phyloP scores from a whole-genome alignment of 2,797 vertebrate genomes.

The Enteromius thamalakanensis region DNA sequence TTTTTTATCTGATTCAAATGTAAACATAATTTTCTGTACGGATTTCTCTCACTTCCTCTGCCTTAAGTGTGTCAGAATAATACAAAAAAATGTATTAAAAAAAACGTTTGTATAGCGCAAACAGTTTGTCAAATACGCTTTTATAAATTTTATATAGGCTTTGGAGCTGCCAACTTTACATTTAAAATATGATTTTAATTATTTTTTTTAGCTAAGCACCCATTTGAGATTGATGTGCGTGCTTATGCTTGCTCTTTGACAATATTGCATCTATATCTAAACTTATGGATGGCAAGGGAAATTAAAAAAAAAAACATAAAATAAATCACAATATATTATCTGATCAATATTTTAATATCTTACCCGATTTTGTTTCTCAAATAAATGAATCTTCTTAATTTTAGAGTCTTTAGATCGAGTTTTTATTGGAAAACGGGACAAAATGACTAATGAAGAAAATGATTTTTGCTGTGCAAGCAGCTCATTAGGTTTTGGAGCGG shows the following conservation, averaged over 20 bases:
- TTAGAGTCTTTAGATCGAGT: not conserved
- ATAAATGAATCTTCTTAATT: not conserved
- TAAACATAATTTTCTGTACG: not conserved
- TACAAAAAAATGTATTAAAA: not conserved
- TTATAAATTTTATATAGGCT: too few relatives aligned
- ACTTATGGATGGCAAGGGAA: not conserved
- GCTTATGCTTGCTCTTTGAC: too few relatives aligned
- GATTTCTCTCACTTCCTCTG: too few relatives aligned
- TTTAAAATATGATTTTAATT: too few relatives aligned
- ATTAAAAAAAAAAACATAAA: not conserved
- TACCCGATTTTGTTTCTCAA: not conserved
- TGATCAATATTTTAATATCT: not conserved
- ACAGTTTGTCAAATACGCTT: too few relatives aligned
- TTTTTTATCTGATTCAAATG: not conserved
- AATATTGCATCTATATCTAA: not conserved
- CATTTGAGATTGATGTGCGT: too few relatives aligned
- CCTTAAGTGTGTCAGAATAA: not conserved
- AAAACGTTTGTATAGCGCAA: too few relatives aligned
- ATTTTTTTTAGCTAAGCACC: too few relatives aligned
- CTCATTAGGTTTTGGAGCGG: not conserved
- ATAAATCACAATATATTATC: slow-evolving; percentile 1
- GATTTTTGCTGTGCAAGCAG: slow-evolving; percentile 7
- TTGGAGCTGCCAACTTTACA: too few relatives aligned
- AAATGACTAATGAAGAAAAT: not conserved
- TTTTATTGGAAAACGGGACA: not conserved